A percentile compares a stretch with the other conserved stretches of the same genome.
phyloP scores from a whole-genome alignment of 2,888 invertebrate species.

The Nephrotoma guestfalica region DNA sequence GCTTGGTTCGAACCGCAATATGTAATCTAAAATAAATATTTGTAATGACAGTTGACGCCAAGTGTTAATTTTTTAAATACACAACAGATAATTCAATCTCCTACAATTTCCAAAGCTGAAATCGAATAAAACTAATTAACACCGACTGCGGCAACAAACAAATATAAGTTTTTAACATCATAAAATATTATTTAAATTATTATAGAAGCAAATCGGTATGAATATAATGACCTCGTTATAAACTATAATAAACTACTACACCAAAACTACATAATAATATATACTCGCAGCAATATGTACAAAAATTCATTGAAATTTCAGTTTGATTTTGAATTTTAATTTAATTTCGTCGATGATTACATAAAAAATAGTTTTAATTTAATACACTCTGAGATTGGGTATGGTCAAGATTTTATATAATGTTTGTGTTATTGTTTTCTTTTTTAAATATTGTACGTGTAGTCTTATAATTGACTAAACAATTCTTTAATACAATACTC shows the following conservation, averaged over 20 bases:
- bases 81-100: too few relatives aligned
- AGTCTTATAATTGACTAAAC: too few relatives aligned
- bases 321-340: background rate
- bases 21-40: too few relatives aligned
- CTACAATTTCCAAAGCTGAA: too few relatives aligned
- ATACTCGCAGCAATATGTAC: background rate
- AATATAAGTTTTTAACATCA: background rate
- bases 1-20: too few relatives aligned
- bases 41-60: too few relatives aligned
- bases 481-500: too few relatives aligned
- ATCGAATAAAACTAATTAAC: too few relatives aligned
- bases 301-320: background rate
- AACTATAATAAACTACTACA: background rate
- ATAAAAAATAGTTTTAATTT: background rate
- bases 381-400: background rate
- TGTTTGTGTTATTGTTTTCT: too few relatives aligned
- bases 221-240: background rate
- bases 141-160: too few relatives aligned
- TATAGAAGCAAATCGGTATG: background rate
- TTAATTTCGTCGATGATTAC: background rate
- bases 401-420: background rate
- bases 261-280: background rate
- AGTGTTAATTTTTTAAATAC: too few relatives aligned
- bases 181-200: background rate
- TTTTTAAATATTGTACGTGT: too few relatives aligned